These are phyloP conservation scores for Rhingia rostrata DNA, from an alignment of 2,888 invertebrate genomes.

Conservation along the genomic window DNA sequence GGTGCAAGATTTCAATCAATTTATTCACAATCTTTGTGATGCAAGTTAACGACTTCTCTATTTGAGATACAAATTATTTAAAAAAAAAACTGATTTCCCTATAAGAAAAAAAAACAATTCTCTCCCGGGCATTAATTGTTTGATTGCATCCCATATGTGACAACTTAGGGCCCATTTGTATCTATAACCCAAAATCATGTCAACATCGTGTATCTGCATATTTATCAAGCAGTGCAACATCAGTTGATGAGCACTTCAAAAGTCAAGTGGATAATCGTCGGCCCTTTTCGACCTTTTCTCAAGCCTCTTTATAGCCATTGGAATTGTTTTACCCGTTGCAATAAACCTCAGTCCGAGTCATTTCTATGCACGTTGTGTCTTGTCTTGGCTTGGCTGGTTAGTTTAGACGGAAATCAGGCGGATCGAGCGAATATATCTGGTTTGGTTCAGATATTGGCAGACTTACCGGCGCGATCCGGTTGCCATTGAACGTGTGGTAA, in stretches of 20 bases:
- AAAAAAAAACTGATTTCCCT: too few species aligned
- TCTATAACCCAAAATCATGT: too few species aligned
- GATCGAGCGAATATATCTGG: constrained; percentile 81
- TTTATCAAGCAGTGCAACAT: too few species aligned
- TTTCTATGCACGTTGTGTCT: neutral
- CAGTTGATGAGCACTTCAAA: neutral
- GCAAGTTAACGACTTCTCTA: too few species aligned
- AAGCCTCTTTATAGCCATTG: neutral
- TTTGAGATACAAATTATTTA: too few species aligned
- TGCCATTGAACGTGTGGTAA: constrained; percentile 77
- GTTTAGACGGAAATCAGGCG: constrained; percentile 60
- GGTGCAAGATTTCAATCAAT: constrained; percentile 24
- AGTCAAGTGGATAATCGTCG: neutral
- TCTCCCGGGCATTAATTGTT: too few species aligned
- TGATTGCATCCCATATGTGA: too few species aligned
- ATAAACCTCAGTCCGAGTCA: neutral
- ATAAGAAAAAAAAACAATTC: too few species aligned
- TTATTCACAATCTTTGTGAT: constrained; percentile 5
- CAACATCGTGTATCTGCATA: too few species aligned
- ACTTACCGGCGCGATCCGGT: constrained; percentile 80
- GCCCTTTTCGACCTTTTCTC: neutral
- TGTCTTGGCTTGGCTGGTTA: constrained; percentile 6
- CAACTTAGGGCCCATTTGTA: too few species aligned
- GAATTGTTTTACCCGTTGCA: neutral
- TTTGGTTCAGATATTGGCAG: constrained; percentile 78